These are phyloP conservation scores for Phylloscopus trochilus DNA, from an alignment of 2,113 vertebrate species.

Conservation along the genomic window DNA sequence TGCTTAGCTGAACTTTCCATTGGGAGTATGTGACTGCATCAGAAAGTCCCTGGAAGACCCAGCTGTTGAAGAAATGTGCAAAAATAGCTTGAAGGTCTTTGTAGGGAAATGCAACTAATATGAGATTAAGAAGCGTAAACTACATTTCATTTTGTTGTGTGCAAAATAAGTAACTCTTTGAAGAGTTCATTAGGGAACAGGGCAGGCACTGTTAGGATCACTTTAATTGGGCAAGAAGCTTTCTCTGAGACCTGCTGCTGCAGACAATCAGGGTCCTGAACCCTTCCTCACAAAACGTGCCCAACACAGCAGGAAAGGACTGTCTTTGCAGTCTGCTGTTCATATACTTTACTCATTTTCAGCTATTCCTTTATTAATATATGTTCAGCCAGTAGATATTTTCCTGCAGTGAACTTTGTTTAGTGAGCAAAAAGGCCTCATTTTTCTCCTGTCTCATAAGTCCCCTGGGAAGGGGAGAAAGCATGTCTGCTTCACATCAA, in stretches of 20 bases:
- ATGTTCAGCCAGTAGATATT: background rate
- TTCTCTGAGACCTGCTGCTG: background rate
- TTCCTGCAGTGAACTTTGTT: background rate
- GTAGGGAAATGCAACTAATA: background rate
- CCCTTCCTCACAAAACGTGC: background rate
- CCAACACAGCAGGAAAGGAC: background rate
- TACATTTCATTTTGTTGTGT: background rate
- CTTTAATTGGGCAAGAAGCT: background rate
- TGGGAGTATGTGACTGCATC: background rate
- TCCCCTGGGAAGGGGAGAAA: slow-evolving; percentile 1
- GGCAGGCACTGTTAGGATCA: background rate
- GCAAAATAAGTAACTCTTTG: background rate
- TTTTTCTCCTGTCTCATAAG: background rate
- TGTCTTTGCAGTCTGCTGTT: background rate
- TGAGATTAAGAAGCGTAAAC: background rate
- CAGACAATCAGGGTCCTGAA: background rate
- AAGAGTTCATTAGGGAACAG: background rate
- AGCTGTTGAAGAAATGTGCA: background rate
- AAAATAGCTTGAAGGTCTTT: background rate
- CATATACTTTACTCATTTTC: background rate
- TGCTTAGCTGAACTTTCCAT: background rate
- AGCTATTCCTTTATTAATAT: background rate
- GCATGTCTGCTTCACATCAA: slow-evolving; percentile 41
- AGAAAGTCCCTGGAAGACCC: background rate
- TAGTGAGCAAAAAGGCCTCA: background rate